These are phyloP conservation scores for Sclerurus mexicanus DNA, from an alignment of 2,113 vertebrate genomes.

Conservation along the genomic window DNA sequence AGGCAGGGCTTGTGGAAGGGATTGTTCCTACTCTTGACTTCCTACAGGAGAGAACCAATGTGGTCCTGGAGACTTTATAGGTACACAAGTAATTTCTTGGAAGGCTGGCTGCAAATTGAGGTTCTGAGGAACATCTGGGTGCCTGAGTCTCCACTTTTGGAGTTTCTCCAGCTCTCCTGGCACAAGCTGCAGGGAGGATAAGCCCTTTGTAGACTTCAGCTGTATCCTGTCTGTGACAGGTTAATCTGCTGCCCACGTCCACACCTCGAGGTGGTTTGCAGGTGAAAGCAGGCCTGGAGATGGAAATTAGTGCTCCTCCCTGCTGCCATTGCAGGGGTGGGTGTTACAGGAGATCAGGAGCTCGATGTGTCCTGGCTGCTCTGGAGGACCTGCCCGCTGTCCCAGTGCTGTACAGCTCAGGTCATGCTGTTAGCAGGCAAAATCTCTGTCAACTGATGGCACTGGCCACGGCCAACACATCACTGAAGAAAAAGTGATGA, in stretches of 20 bases:
- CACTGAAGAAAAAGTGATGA: background rate
- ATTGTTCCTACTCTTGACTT: background rate
- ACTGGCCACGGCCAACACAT: background rate
- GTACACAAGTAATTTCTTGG: background rate
- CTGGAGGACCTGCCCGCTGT: fast-evolving
- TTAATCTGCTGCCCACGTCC: background rate
- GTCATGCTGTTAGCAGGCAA: fast-evolving
- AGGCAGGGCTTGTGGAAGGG: background rate
- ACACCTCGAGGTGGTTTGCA: fast-evolving
- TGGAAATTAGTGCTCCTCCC: background rate
- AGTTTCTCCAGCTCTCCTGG: background rate
- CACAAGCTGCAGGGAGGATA: background rate
- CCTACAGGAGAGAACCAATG: too few relatives aligned
- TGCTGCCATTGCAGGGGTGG: background rate
- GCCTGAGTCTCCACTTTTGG: background rate
- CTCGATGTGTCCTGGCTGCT: background rate
- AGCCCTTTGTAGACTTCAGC: background rate
- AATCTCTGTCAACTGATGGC: background rate
- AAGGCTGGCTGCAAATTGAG: background rate
- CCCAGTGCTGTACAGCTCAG: background rate
- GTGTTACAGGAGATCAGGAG: fast-evolving
- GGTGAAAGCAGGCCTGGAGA: background rate
- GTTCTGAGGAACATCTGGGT: background rate
- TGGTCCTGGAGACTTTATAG: background rate
- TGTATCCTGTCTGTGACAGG: background rate